Percentiles rank a stretch among this genome's conserved stretches.
These are phyloP conservation scores for Cyclina sinensis DNA, from an alignment of 1,140 invertebrate genomes.

Conservation along the genomic window DNA sequence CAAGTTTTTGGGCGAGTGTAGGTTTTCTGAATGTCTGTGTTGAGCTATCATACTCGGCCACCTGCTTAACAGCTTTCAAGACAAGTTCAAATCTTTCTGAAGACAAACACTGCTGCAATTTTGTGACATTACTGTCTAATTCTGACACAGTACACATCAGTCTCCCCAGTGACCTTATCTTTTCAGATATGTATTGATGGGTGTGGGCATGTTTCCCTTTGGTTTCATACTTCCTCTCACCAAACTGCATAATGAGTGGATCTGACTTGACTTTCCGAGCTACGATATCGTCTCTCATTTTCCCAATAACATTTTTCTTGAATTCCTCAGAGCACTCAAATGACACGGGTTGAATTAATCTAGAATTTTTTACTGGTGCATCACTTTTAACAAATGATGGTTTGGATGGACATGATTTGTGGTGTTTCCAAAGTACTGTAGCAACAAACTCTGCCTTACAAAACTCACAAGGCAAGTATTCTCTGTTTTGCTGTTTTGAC, in stretches of 20 bases:
- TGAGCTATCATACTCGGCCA: conserved; percentile 4
- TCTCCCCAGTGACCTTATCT: not conserved
- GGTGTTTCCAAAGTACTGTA: conserved; percentile 35
- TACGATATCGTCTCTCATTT: conserved; percentile 16
- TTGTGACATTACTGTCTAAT: not conserved
- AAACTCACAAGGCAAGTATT: conserved; percentile 36
- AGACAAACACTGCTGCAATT: not conserved
- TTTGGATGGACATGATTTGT: not conserved
- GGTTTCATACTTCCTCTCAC: not conserved
- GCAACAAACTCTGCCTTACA: conserved; percentile 20
- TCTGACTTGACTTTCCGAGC: not conserved
- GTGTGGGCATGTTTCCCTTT: conserved; percentile 2
- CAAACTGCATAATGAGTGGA: conserved; percentile 22
- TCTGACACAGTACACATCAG: not conserved
- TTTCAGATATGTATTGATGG: conserved; percentile 18
- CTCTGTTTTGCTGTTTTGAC: not conserved
- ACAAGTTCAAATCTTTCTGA: not conserved
- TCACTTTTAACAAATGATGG: conserved; percentile 11
- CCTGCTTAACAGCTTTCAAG: not conserved
- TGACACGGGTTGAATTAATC: not conserved
- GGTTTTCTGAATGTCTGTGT: conserved; percentile 8
- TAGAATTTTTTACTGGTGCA: conserved; percentile 20
- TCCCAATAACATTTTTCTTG: not conserved
- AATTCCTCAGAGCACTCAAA: conserved; percentile 13
- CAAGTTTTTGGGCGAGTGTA: conserved; percentile 20